These are phyloP conservation scores for Osmerus mordax DNA, from an alignment of 2,113 vertebrate species.

Conservation along the genomic window DNA sequence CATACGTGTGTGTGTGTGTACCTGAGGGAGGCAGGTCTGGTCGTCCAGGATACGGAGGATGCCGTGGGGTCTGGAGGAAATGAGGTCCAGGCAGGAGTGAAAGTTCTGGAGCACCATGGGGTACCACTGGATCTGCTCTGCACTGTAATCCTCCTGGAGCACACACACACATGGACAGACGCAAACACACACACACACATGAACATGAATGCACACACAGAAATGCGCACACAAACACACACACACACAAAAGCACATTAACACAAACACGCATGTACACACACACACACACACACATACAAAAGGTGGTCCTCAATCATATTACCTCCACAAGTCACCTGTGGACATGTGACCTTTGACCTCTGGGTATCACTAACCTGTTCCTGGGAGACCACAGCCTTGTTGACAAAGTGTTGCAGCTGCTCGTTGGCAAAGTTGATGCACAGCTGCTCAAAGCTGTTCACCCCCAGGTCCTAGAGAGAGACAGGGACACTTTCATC, in stretches of 20 bases:
- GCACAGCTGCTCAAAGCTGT: slow-evolving; percentile 91
- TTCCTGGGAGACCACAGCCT: slow-evolving; percentile 79
- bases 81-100: slow-evolving; percentile 79
- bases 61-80: slow-evolving; percentile 79
- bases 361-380: slow-evolving; percentile 67
- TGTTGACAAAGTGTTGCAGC: slow-evolving; percentile 80
- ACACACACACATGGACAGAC: not conserved
- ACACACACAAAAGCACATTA: not conserved
- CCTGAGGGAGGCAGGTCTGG: slow-evolving; percentile 86
- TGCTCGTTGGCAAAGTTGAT: slow-evolving; percentile 90
- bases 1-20: slow-evolving; percentile 40
- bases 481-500: slow-evolving; percentile 5
- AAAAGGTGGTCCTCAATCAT: not conserved
- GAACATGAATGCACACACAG: not conserved
- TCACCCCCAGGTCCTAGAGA: slow-evolving; percentile 81
- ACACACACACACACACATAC: not conserved
- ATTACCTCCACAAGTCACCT: not conserved
- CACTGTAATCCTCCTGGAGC: slow-evolving; percentile 81
- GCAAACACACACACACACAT: slow-evolving; percentile 1
- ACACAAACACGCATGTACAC: not conserved
- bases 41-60: slow-evolving; percentile 86
- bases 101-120: slow-evolving; percentile 64
- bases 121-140: slow-evolving; percentile 80
- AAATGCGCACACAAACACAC: not conserved
- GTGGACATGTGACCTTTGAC: slow-evolving; percentile 1